Evolutionary conservation across 2,888 invertebrate genomes (phyloP).

Genomic region (Hylaea fasciaria): DNA sequence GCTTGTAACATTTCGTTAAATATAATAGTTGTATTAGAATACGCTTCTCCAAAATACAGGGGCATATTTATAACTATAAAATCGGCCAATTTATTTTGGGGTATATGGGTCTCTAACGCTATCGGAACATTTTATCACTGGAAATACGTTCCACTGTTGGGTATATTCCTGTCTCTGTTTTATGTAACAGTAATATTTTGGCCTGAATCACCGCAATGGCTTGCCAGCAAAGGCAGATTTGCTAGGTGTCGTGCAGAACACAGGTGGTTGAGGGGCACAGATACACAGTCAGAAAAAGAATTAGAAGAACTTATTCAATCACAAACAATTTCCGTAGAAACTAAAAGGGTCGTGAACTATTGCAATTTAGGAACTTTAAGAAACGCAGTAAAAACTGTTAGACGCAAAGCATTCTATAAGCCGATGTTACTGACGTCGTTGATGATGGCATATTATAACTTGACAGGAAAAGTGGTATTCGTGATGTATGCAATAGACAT

Average conservation of each 20-base stretch:
- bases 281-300: constrained; percentile 35
- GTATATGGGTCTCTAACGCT: constrained; percentile 45
- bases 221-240: constrained; percentile 44
- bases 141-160: constrained; percentile 42
- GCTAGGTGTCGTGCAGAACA: constrained; percentile 41
- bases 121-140: constrained; percentile 46
- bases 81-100: constrained; percentile 44
- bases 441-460: constrained; percentile 30
- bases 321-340: background rate
- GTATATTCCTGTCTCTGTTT: constrained; percentile 26
- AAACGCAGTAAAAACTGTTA: background rate
- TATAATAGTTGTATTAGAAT: constrained; percentile 40
- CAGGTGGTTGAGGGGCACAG: constrained; percentile 42
- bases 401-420: constrained; percentile 36
- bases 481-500: constrained; percentile 46
- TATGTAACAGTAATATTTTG: constrained; percentile 27
- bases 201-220: constrained; percentile 48
- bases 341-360: background rate
- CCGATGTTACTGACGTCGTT: constrained; percentile 35
- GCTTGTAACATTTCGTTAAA: constrained; percentile 23
- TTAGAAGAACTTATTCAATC: constrained; percentile 35
- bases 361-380: background rate
- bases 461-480: constrained; percentile 43
- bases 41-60: constrained; percentile 40
- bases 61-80: constrained; percentile 44